Base-by-base conservation (phyloP, 1,140 invertebrate species). In the Agrypnia vestita region DNA sequence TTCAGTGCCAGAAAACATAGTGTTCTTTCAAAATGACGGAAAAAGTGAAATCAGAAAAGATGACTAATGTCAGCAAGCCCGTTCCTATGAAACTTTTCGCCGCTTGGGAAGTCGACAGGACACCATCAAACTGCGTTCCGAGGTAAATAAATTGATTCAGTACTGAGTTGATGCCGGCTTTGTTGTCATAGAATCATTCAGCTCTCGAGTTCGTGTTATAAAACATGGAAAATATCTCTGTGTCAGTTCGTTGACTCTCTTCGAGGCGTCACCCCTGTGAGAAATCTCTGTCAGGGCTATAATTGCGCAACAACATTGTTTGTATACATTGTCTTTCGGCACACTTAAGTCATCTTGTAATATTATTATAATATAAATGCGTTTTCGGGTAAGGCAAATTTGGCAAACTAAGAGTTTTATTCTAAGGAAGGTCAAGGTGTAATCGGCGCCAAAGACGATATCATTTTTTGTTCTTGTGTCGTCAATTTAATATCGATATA, bases 31-130 rank as follows among this genome's bases (percentile, higher is more conserved):
- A 85, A 86, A 89, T 89, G 88, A 89, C 88, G 85, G 88, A 89
- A 85, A 89, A 89, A 87, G 89, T 88, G 85, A 89, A 89, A 89
- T 89, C 88, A 72, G 88, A 89, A 85, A 89, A 89, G 87, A 89
- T 89, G 88, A 89, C 87, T 88, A 89, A 89, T 86, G 80, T 76
- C 75, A 73, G 77, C 77, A 78, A 78, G 92, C 96, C 96, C 84
- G 96, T 98, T 86, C 96, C 97, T 84, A 98, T 98, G 97, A 97
- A 97, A 91, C 92, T 99, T 82, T 99, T 98, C 91, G 97, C 97
- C 79, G 97, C 97, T 84, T 98, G 97, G 97, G 97, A 98, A 92
- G 96, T 98, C 78, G 97, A 99, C 90, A 94, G 97, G 87, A 98
- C 97, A 78, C 96, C 97, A 62, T 94, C 97, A 79, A 98, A 97